Conservation (phyloP, 2,888 invertebrate species). For the Sipha maydis region DNA sequence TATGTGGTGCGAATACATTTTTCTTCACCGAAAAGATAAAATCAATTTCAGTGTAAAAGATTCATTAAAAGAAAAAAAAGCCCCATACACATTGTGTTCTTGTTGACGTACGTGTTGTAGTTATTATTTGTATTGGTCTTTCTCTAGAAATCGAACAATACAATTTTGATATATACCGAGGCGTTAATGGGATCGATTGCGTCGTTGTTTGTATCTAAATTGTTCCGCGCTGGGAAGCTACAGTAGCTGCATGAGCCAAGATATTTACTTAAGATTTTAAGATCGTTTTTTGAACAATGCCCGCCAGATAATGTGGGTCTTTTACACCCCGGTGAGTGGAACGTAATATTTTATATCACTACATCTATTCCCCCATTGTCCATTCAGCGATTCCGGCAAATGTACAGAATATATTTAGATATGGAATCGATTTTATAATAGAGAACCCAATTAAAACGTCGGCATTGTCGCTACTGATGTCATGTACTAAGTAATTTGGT, state of each 20-base stretch:
- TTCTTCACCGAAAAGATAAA: neutral
- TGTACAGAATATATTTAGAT: neutral
- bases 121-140: neutral
- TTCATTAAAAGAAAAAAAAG: constrained; percentile 1
- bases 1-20: neutral
- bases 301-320: neutral
- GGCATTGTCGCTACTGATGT: neutral
- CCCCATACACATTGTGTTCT: neutral
- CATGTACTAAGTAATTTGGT: neutral
- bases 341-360: constrained; percentile 17
- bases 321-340: constrained; percentile 10
- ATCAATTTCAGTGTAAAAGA: neutral
- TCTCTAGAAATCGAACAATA: constrained; percentile 31
- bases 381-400: neutral
- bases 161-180: constrained; percentile 20
- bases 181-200: constrained; percentile 20
- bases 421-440: constrained; percentile 10
- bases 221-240: neutral
- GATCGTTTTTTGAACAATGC: constrained; percentile 43
- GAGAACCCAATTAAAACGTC: neutral
- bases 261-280: constrained; percentile 48
- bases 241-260: neutral
- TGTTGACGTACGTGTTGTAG: neutral
- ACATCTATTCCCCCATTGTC: neutral
- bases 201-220: constrained; percentile 11